Base-by-base conservation (phyloP, 1,140 invertebrate genomes). In the Lucilia cuprina region DNA sequence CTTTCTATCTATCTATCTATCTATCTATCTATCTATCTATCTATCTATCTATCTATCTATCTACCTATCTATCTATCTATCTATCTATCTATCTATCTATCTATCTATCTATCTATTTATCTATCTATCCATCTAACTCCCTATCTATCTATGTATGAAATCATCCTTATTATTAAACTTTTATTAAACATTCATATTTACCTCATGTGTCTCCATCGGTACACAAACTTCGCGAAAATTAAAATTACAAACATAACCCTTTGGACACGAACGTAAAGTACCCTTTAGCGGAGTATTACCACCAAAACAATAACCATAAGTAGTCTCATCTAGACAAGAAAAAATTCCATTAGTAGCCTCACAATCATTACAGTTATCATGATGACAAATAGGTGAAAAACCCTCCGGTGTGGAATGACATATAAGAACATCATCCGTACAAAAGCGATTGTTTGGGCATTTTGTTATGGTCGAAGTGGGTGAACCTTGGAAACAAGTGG, bases 261-360 rank as follows among this genome's bases (percentile, higher is more conserved):
- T 2, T 0, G 83, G 83, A 60, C 83, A 84, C 0, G 35, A 49
- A 13, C 47, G 19, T n/a, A 34, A 7, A 8, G 49, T 2, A 5
- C 41, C 49, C 9, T 13, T 4, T 14, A 49, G 5, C 10, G 83
- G 70, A 17, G 13, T 13, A 9, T n/a, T 30, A 17, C 25, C n/a
- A 41, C 75, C 83, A 78, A 78, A 84, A 47, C 83, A 84, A 84
- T 75, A 84, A 41, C 47, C 34, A 78, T 84, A 84, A 34, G 21
- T 60, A 2, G 83, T 84, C 25, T 84, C 74, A 78, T 78, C 75
- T 17, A 84, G 7, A 21, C 83, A 84, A 21, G 49, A 49, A 21
- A 84, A 84, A 7, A 14, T 10, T 0, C 83, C 83, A 34, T 55
- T 21, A 2, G 25, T 60, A 14, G 34, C 5, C 3, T 25, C 21